Percentiles rank a stretch among this genome's conserved stretches.
These are phyloP conservation scores for Umimayanthus chanpuru DNA, from an alignment of 92 coral and sea anemone genomes.

Conservation along the genomic window DNA sequence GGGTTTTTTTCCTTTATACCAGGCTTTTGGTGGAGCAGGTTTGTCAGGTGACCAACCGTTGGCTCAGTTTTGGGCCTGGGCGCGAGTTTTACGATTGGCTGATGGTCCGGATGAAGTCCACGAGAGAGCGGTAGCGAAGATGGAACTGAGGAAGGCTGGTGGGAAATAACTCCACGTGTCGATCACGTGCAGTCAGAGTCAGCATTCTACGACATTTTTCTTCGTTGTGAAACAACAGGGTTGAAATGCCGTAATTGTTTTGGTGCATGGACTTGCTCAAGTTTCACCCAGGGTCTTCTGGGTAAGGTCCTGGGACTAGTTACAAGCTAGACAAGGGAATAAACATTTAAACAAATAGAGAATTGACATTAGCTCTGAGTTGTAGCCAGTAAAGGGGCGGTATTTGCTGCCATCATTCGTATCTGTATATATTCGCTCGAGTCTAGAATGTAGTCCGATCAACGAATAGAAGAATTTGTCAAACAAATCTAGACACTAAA, in stretches of 20 bases:
- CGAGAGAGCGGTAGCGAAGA: slow-evolving; percentile 82
- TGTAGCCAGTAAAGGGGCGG: background rate
- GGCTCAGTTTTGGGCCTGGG: slow-evolving; percentile 94
- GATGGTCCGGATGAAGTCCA: slow-evolving; percentile 99
- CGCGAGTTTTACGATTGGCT: slow-evolving; percentile 92
- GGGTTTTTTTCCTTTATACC: background rate
- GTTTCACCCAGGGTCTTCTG: no score
- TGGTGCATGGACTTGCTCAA: no score
- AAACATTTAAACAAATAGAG: no score
- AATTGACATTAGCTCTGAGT: background rate
- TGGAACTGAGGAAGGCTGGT: slow-evolving; percentile 68
- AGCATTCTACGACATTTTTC: background rate
- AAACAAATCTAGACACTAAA: no score
- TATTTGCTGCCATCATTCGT: background rate
- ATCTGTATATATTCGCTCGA: background rate
- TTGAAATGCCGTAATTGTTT: no score
- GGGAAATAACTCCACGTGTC: background rate
- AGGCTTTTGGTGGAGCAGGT: slow-evolving; percentile 97
- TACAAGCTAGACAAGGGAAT: background rate
- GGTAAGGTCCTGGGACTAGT: background rate
- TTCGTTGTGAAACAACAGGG: no score
- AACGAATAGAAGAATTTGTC: background rate
- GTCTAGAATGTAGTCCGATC: background rate
- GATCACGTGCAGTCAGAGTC: background rate
- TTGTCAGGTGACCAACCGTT: slow-evolving; percentile 89